These are phyloP conservation scores for Chiridota heheva DNA, from an alignment of 35 echinoderm and acorn worm genomes.

Conservation along the genomic window DNA sequence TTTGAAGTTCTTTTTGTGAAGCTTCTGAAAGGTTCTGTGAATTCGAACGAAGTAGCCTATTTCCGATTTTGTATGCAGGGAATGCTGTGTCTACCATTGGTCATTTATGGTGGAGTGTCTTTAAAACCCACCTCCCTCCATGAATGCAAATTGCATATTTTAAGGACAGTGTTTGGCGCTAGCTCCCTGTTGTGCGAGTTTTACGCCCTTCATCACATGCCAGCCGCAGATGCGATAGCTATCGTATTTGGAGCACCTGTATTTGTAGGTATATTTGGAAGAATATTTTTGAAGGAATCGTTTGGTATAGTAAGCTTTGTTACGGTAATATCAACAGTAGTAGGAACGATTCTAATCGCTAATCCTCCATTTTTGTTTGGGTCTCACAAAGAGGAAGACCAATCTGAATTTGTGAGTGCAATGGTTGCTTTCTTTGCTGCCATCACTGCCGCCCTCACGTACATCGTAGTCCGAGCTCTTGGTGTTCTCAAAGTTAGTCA, in stretches of 20 bases:
- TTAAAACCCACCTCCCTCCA: neutral
- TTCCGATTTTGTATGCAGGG: too few relatives aligned
- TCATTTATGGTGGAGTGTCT: conserved; percentile 9
- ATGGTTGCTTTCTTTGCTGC: neutral
- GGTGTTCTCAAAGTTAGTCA: neutral
- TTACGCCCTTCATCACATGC: conserved; percentile 25
- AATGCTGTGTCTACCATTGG: too few relatives aligned
- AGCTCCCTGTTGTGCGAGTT: conserved; percentile 18
- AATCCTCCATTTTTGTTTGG: conserved; percentile 15
- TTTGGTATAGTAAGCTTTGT: conserved; percentile 1
- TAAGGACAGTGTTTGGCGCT: neutral
- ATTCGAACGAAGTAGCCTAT: too few relatives aligned
- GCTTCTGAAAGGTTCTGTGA: too few relatives aligned
- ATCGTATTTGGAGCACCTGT: conserved; percentile 12
- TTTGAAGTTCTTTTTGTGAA: too few relatives aligned
- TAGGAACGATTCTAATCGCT: neutral
- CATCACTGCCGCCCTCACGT: neutral
- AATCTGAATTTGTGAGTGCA: neutral
- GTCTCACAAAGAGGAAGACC: neutral
- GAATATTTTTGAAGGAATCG: conserved; percentile 21
- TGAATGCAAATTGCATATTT: conserved; percentile 14
- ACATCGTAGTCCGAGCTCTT: neutral
- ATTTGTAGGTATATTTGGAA: conserved; percentile 15
- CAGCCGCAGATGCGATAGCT: conserved; percentile 13
- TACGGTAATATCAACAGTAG: neutral